Percentiles rank a stretch among this genome's conserved stretches.
Conservation (phyloP, 2,113 vertebrate species). For the Athene cunicularia region DNA sequence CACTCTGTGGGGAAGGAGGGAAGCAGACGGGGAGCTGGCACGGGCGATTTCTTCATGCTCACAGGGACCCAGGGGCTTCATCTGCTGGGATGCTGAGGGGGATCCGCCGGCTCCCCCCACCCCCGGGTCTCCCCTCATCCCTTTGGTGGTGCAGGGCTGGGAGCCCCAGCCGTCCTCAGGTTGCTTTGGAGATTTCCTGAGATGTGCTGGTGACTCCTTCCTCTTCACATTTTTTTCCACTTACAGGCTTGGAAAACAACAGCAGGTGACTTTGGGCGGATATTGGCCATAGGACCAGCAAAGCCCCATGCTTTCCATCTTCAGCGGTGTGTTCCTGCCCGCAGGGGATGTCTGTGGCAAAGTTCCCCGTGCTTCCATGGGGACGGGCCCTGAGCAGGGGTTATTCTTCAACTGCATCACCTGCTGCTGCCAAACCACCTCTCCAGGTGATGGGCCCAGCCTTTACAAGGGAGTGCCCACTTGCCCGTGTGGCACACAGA, state of each 20-base stretch:
- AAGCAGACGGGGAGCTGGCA: background rate
- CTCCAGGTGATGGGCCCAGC: background rate
- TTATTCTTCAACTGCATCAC: background rate
- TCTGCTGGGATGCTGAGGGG: background rate
- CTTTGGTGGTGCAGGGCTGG: accelerated
- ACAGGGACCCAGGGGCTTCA: background rate
- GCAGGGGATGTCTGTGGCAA: background rate
- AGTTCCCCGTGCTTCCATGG: background rate
- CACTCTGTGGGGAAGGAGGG: slow-evolving; percentile 20
- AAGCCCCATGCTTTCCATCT: background rate
- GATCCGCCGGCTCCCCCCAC: accelerated
- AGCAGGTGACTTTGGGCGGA: background rate
- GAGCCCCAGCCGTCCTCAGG: background rate
- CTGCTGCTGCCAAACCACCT: background rate
- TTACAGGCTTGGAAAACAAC: background rate
- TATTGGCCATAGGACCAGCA: too few species aligned
- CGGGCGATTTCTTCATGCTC: accelerated
- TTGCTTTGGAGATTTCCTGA: background rate
- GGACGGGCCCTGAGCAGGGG: background rate
- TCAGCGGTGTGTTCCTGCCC: background rate
- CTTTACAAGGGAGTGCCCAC: accelerated
- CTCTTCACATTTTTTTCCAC: background rate
- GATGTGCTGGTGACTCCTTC: background rate
- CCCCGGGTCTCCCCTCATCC: background rate
- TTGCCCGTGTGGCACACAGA: background rate